Evolutionary conservation across 2,888 invertebrate genomes (phyloP).

Genomic region (Blastobasis lacticolella): DNA sequence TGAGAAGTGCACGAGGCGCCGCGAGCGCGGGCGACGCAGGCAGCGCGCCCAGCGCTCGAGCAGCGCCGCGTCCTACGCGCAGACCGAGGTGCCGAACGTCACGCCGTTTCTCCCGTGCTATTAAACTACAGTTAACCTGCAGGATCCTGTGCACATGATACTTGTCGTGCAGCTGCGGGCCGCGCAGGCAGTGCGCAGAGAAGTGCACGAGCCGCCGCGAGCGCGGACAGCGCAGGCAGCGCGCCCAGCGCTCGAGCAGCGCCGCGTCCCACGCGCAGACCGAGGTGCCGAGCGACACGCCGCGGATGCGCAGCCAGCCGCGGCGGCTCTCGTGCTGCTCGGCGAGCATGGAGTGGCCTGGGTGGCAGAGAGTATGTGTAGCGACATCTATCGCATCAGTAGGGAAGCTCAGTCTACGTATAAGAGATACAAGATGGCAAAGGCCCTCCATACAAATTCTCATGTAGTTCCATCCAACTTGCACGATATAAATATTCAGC

Average conservation of each 20-base stretch:
- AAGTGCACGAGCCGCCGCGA: constrained; percentile 46
- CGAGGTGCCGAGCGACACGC: constrained; percentile 44
- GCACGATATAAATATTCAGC: too few species aligned
- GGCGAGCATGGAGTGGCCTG: constrained; percentile 64
- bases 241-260: constrained; percentile 52
- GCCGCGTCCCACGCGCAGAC: constrained; percentile 58
- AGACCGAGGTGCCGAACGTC: constrained; percentile 41
- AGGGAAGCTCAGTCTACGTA: too few species aligned
- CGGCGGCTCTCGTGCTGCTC: constrained; percentile 48
- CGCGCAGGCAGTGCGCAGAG: constrained; percentile 55
- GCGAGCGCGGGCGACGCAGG: constrained; percentile 37
- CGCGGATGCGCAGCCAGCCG: constrained; percentile 45
- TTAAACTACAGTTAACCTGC: too few species aligned
- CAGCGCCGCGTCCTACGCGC: constrained; percentile 55
- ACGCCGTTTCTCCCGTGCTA: too few species aligned
- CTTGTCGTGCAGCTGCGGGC: constrained; percentile 54
- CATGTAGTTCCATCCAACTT: too few species aligned
- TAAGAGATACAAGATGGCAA: too few species aligned
- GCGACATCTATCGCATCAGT: not conserved
- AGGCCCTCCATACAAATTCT: too few species aligned
- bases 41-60: constrained; percentile 57
- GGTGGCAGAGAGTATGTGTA: not conserved
- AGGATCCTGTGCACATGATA: constrained; percentile 53
- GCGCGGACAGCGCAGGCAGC: constrained; percentile 41
- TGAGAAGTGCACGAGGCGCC: constrained; percentile 46